Base-by-base conservation (phyloP, 2,888 invertebrate genomes). In the Eucera pruinosa region DNA sequence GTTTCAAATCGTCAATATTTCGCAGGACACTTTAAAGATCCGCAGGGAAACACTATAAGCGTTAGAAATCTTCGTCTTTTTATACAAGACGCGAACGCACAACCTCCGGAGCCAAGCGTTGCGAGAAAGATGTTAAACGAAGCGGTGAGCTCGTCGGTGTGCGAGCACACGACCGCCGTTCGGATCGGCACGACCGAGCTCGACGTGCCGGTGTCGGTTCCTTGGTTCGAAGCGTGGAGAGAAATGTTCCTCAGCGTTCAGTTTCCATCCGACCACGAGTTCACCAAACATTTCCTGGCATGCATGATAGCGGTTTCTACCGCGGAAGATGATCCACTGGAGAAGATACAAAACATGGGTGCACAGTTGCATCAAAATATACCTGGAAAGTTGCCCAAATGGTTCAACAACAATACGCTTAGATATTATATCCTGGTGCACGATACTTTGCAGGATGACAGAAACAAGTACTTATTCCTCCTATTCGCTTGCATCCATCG, bases 141-240 rank as follows among this genome's bases (percentile, higher is more conserved):
- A 93, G 95, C 97, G 41, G 97, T 97, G 4, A 94, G 95, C 82
- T 94, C 94, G 74, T 93, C 93, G 3, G 93, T 93, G 47, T 93
- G 93, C 81, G 94, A 94, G 68, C 93, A 94, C 90, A 94, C 94
- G 23, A 94, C 94, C 50, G 80, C 93, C 5, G 87, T 95, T 58
- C 93, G 94, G 70, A 93, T 95, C 86, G 95, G 95, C 93, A 92
- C 90, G 70, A 86, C 85, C 5, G 94, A 94, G 85, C 92, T 97
- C 79, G 95, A 96, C 85, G 94, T 97, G 85, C 97, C 97, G 36
- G 93, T 95, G 43, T 94, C 95, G 11, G 97, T 97, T 65, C 96
- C 98, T 15, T 99, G 99, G 99, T 99, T 97, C 94, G 98, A 98
- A 92, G 95, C 96, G 11, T 99, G 98, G 97, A 94, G 98, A 87